Percentiles rank a stretch among this genome's conserved stretches.
Evolutionary conservation across 1,140 invertebrate species (phyloP).

Genomic region (Nasonia giraulti): DNA sequence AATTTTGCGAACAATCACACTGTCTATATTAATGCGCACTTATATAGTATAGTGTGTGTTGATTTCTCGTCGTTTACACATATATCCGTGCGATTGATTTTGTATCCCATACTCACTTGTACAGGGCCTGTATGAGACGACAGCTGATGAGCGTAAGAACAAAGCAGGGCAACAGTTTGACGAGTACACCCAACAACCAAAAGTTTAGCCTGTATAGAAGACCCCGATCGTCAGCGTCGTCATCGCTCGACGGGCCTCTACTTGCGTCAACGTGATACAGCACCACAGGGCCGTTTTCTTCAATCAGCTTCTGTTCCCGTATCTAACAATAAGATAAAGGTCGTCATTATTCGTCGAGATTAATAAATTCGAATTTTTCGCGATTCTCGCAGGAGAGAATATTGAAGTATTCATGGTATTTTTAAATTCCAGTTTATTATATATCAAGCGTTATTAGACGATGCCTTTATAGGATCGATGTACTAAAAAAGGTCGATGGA

Average conservation of each 20-base stretch:
- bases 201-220: slow-evolving; percentile 86
- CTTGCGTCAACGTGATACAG: slow-evolving; percentile 60
- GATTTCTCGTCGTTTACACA: no score
- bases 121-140: slow-evolving; percentile 85
- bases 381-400: background rate
- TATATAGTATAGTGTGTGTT: no score
- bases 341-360: background rate
- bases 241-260: slow-evolving; percentile 55
- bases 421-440: no score
- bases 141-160: slow-evolving; percentile 89
- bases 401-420: no score
- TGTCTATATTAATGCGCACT: no score
- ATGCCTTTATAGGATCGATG: no score
- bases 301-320: slow-evolving; percentile 55
- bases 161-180: slow-evolving; percentile 89
- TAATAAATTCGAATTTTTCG: background rate
- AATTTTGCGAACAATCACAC: no score
- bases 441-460: no score
- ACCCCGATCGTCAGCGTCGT: slow-evolving; percentile 54
- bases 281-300: slow-evolving; percentile 56
- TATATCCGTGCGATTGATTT: no score
- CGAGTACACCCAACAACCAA: slow-evolving; percentile 89
- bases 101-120: slow-evolving; percentile 60
- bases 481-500: no score
- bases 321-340: no score